Base-by-base conservation (phyloP, 2,888 invertebrate species). In the Aricia artaxerxes region DNA sequence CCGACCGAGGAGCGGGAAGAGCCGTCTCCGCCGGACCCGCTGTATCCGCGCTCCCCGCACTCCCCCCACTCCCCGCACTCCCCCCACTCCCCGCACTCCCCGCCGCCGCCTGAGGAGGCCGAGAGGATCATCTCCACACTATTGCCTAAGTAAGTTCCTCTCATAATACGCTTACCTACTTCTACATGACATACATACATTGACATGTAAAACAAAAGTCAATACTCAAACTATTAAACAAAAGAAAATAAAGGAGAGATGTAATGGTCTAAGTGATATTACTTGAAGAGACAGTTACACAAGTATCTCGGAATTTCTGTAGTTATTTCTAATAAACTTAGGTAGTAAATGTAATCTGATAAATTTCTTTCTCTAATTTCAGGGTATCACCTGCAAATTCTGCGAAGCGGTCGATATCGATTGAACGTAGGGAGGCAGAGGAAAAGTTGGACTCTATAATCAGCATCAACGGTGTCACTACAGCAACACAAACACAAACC, bases 401-500 rank as follows among this genome's bases (percentile, higher is more conserved):
- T 83, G 95, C 95, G 80, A 96, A 96, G 89, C 95, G 95, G 86
- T 95, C 86, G 60, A 92, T 89, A 88, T 91, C 87, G 83, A 87
- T 87, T 82, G 92, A 92, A 79, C 91, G 90, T 79, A 89, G 89
- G 4, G 91, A 90, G 78, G 89, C 90, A 38, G 92, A 92, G 82
- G 92, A 92, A 80, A 89, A 88, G 84, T 83, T 94, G 79, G 94
- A 94, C 82, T 93, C 94, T 49, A 91, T 94, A 81, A 91, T 94
- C 81, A 93, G 92, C 86, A 84, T 94, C 85, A 95, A 95, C 87
- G 95, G 95, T 72, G 94, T 95, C 83, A 95, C 95, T 80, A 96
- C 96, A 83, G 96, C 97, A 81, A 97, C 97, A 75, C 97, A 97
- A 93, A 97, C 97, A 77, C 97, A 97, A 93, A 97, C 97, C 80